Conservation (phyloP, 2,888 invertebrate species). For the Drosophila vallismaia region DNA sequence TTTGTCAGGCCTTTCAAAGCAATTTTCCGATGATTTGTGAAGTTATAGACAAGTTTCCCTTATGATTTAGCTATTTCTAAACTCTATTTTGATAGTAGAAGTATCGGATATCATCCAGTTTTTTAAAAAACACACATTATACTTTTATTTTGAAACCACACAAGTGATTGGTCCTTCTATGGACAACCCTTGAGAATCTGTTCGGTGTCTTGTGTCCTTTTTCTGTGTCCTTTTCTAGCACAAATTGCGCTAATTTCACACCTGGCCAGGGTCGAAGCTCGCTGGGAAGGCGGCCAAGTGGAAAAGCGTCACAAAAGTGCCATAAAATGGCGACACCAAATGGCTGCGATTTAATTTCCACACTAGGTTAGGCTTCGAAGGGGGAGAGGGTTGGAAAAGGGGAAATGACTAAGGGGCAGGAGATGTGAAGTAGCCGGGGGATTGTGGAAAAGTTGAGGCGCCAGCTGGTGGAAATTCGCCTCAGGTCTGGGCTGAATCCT, state of each 20-base stretch:
- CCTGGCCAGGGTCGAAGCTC: slow-evolving; percentile 45
- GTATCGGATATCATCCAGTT: neutral
- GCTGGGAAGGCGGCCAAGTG: slow-evolving; percentile 36
- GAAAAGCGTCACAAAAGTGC: slow-evolving; percentile 58
- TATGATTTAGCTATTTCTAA: too few relatives aligned
- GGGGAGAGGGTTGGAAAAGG: neutral
- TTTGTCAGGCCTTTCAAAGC: slow-evolving; percentile 4
- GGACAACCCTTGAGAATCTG: neutral
- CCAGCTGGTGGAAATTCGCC: slow-evolving; percentile 40
- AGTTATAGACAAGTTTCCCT: neutral
- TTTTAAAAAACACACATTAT: neutral
- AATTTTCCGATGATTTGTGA: slow-evolving; percentile 24
- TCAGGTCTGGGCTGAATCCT: slow-evolving; percentile 46
- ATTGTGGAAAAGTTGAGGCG: slow-evolving; percentile 21
- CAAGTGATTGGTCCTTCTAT: neutral
- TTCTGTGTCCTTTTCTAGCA: slow-evolving; percentile 9
- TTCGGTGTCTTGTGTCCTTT: slow-evolving; percentile 6
- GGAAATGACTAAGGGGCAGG: neutral
- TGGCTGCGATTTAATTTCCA: slow-evolving; percentile 62
- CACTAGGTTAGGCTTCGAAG: neutral
- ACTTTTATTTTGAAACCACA: neutral
- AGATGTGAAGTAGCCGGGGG: too few relatives aligned
- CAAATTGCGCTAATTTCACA: slow-evolving; percentile 69
- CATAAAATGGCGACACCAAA: slow-evolving; percentile 66
- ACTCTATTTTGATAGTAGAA: neutral